Percentiles rank a stretch among this genome's conserved stretches.
Conservation (phyloP, 2,797 vertebrate species). For the Ibycter americanus region DNA sequence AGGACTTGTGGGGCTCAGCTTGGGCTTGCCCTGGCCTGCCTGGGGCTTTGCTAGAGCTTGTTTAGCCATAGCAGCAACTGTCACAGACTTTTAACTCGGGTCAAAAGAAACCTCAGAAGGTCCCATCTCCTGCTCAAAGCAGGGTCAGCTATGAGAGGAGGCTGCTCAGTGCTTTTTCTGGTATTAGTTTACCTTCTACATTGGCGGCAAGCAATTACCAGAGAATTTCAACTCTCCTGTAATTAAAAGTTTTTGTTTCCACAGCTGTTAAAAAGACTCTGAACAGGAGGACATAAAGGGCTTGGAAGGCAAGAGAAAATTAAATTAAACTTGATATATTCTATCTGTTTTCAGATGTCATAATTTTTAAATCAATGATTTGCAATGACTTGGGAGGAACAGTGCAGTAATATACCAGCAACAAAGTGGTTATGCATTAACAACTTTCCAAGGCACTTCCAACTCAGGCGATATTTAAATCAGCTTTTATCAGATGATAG, state of each 20-base stretch:
- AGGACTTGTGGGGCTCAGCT: not conserved
- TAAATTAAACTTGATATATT: not conserved
- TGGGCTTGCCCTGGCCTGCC: not conserved
- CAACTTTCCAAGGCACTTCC: not conserved
- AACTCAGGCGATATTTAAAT: not conserved
- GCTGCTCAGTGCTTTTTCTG: not conserved
- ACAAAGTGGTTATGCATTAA: not conserved
- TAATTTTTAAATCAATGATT: not conserved
- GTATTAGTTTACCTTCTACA: not conserved
- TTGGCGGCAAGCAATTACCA: not conserved
- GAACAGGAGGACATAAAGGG: not conserved
- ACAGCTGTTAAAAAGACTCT: not conserved
- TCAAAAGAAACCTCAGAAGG: not conserved
- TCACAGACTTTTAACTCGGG: not conserved
- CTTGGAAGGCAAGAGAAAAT: not conserved
- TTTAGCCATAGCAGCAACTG: not conserved
- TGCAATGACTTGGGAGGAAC: not conserved
- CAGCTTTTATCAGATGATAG: not conserved
- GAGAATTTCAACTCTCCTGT: not conserved
- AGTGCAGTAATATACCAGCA: not conserved
- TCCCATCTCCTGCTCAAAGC: not conserved
- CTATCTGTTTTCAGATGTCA: not conserved
- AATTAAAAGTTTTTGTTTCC: not conserved
- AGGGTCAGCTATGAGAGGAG: not conserved
- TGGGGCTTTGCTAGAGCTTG: not conserved